Evolutionary conservation across 1,140 invertebrate genomes (phyloP), one percentile per base, ranked within the genome.

Genomic region (Tetranychus cinnabarinus): DNA sequence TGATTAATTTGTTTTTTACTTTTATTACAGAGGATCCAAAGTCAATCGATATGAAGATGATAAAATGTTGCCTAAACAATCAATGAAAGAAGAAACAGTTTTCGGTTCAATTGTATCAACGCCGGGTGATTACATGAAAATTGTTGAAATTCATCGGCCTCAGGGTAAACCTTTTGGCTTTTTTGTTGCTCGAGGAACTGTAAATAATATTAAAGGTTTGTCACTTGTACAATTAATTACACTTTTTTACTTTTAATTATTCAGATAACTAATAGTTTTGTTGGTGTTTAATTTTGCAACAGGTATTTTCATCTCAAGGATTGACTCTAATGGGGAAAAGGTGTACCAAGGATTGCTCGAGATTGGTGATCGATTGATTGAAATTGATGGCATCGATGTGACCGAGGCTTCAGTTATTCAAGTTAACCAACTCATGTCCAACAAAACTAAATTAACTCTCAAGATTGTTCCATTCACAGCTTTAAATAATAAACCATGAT

Each of bases 221-320:
- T 52, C n/a, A n/a, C 23, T 23, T 23, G 23, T 23, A 23, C 23
- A 23, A 23, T 23, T 23, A 23, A 23, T 23, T 23, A 23, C 23
- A 23, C 23, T 23, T 23, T 23, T 23, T 23, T 23, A 23, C 23
- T 23, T 23, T 23, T 23, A 23, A 23, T 23, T 23, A 23, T 23
- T 23, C 23, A 23, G 23, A 23, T 23, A 23, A 23, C 23, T 23
- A 23, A 23, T 23, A 23, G 23, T 23, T 23, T 23, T 23, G 23
- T 23, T 23, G 23, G 54, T 62, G 23, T 5, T 50, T 34, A n/a
- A 36, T 48, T 61, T 69, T 6, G 8, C 8, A 12, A 68, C 66
- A 73, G 72, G 71, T 56, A 66, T 72, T 13, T 72, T 72, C 63
- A 67, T 73, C 7, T 72, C 71, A 8, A 46, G 71, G 50, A 69